Conservation (phyloP, 2,888 invertebrate genomes). For the Synanthedon tipuliformis region DNA sequence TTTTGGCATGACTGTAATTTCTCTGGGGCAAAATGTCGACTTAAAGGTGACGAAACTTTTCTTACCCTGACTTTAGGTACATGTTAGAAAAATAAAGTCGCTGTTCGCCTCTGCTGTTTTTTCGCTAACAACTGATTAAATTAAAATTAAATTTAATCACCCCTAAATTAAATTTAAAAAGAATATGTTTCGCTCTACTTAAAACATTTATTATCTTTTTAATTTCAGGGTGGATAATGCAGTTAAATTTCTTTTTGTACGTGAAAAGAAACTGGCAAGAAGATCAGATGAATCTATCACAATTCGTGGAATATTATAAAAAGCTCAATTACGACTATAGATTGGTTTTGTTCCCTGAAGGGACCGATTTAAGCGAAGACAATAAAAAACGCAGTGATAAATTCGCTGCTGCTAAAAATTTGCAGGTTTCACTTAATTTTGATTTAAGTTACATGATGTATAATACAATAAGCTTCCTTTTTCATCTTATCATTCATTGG, state of each 20-base stretch:
- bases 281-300: constrained; percentile 76
- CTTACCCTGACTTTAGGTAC: too few species aligned
- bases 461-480: too few species aligned
- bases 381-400: constrained; percentile 77
- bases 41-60: too few species aligned
- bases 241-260: constrained; percentile 85
- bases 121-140: too few species aligned
- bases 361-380: constrained; percentile 81
- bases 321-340: constrained; percentile 74
- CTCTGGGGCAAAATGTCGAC: too few species aligned
- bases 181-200: not conserved
- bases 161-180: too few species aligned
- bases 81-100: too few species aligned
- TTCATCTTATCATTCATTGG: too few species aligned
- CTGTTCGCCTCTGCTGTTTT: too few species aligned
- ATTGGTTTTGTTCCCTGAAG: constrained; percentile 88
- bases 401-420: constrained; percentile 75
- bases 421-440: constrained; percentile 60
- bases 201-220: not conserved
- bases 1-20: too few species aligned
- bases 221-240: constrained; percentile 85
- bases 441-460: too few species aligned
- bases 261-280: constrained; percentile 85
- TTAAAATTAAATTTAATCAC: too few species aligned
- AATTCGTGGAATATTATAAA: constrained; percentile 79